These are phyloP conservation scores for Notospermus geniculatus DNA, from an alignment of 1,140 invertebrate genomes.

Conservation along the genomic window DNA sequence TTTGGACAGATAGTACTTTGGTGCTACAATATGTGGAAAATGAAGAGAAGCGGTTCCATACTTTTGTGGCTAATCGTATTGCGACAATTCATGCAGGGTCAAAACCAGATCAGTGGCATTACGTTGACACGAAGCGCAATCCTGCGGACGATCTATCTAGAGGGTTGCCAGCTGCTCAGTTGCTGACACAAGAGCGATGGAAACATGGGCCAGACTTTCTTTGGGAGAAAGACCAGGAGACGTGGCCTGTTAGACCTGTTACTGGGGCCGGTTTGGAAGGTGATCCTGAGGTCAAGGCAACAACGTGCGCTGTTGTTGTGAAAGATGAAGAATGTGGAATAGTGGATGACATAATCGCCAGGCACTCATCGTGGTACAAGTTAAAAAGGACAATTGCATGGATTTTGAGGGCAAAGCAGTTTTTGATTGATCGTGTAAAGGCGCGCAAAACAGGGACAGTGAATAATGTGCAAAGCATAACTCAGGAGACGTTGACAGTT, in stretches of 20 bases:
- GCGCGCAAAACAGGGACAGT: too few species aligned
- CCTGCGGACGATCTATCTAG: slow-evolving; percentile 24
- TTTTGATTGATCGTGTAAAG: too few species aligned
- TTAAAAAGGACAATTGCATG: neutral
- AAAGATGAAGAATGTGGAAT: too few species aligned
- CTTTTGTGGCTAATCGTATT: slow-evolving; percentile 9
- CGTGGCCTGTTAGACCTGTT: neutral
- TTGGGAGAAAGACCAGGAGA: neutral
- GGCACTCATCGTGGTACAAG: neutral
- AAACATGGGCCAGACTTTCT: neutral
- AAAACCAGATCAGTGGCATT: neutral
- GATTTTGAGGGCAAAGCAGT: neutral
- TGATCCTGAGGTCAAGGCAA: too few species aligned
- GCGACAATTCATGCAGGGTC: neutral
- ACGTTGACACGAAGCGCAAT: slow-evolving; percentile 3
- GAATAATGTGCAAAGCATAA: too few species aligned
- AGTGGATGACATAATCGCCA: neutral
- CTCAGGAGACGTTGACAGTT: neutral
- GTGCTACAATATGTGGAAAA: slow-evolving; percentile 16
- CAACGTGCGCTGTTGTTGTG: too few species aligned
- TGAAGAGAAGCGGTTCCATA: neutral
- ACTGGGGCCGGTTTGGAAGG: neutral
- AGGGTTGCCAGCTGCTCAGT: neutral
- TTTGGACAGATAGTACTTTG: slow-evolving; percentile 14
- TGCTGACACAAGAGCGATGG: neutral